Percentiles rank a stretch among this genome's conserved stretches.
These are phyloP conservation scores for Eurystomus gularis DNA, from an alignment of 2,113 vertebrate genomes.

Conservation along the genomic window DNA sequence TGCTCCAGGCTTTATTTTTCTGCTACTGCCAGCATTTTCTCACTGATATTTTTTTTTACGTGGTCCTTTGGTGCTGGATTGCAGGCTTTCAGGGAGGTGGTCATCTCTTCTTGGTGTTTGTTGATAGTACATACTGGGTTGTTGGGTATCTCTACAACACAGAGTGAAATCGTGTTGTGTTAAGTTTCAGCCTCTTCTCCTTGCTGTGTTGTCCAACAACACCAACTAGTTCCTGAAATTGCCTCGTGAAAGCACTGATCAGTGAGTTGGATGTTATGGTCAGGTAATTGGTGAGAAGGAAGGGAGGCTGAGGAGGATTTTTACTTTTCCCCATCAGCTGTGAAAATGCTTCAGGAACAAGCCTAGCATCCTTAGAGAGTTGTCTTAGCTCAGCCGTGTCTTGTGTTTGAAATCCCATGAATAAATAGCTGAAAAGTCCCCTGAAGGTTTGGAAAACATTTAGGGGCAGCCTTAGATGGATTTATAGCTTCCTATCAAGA, in stretches of 20 bases:
- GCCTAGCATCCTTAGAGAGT: neutral
- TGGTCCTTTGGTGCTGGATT: neutral
- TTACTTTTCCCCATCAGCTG: neutral
- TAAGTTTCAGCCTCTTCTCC: neutral
- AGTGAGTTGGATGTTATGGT: neutral
- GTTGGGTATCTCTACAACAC: neutral
- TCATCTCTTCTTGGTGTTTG: neutral
- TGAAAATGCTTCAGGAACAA: neutral
- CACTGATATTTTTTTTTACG: neutral
- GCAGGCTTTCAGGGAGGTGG: neutral
- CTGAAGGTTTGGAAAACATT: neutral
- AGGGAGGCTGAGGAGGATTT: neutral
- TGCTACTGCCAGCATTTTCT: neutral
- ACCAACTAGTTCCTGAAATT: neutral
- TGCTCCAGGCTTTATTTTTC: neutral
- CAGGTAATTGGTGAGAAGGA: neutral
- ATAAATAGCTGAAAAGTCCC: neutral
- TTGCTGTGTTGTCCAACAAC: neutral
- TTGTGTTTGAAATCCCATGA: neutral
- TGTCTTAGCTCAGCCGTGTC: neutral
- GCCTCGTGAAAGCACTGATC: neutral
- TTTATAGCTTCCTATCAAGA: neutral
- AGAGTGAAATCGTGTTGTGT: neutral
- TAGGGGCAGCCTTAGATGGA: neutral
- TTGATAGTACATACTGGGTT: neutral